Evolutionary conservation across 2,888 invertebrate species (phyloP).

Genomic region (Prostheceraeus crozeri): DNA sequence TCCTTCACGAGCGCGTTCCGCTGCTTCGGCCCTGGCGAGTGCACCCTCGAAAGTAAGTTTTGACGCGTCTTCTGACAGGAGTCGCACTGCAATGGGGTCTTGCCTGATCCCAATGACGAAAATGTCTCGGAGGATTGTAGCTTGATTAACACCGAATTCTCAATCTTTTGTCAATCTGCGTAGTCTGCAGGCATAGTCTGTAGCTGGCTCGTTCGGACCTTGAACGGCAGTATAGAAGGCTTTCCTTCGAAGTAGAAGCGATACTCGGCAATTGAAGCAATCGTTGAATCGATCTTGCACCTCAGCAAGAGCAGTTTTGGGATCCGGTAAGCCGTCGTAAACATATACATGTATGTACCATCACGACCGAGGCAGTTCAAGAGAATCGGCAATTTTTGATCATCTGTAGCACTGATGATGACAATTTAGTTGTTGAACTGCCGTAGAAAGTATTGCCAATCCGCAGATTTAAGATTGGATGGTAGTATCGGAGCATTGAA

Average conservation of each 20-base stretch:
- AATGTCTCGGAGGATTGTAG: not conserved
- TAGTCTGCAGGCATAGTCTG: not conserved
- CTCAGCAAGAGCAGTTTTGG: not conserved
- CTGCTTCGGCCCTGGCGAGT: conserved; percentile 15
- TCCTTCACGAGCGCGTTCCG: conserved; percentile 1
- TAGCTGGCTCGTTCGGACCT: not conserved
- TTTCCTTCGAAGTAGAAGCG: not conserved
- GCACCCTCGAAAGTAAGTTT: conserved; percentile 9
- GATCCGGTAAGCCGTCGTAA: not conserved
- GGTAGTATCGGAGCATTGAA: conserved; percentile 1
- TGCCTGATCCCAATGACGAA: conserved; percentile 1
- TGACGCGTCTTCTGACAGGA: not conserved
- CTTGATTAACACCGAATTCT: not conserved
- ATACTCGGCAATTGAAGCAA: not conserved
- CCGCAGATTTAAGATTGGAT: not conserved
- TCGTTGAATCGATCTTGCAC: not conserved
- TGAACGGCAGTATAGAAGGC: conserved; percentile 3
- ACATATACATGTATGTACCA: no score
- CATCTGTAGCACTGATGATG: not conserved
- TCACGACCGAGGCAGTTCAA: not conserved
- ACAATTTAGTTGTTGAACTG: not conserved
- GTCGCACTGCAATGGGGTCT: not conserved
- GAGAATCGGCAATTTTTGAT: not conserved
- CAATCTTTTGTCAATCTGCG: not conserved
- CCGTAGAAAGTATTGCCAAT: not conserved